Percentiles rank a stretch among this genome's conserved stretches.
Evolutionary conservation across 2,113 vertebrate species (phyloP).

Genomic region (Laterallus jamaicensis): DNA sequence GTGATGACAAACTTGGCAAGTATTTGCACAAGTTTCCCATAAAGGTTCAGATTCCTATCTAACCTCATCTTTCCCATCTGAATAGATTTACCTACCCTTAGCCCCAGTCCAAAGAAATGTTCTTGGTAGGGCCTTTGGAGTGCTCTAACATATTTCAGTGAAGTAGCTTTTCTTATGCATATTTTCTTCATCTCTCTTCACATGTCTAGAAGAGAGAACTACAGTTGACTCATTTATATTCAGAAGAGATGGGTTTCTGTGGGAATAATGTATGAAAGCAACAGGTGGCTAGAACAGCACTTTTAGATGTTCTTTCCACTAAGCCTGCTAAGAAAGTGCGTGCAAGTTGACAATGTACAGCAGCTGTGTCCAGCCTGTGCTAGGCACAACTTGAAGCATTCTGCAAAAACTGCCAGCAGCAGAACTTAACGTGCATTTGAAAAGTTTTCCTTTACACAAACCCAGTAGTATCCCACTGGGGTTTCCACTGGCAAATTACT

Average conservation of each 20-base stretch:
- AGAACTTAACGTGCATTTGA: not conserved
- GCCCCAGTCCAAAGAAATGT: not conserved
- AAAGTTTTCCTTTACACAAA: slow-evolving; percentile 26
- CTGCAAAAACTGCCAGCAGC: not conserved
- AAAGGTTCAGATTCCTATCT: not conserved
- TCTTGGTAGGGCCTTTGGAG: not conserved
- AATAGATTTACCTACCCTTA: not conserved
- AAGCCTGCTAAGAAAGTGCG: slow-evolving; percentile 8
- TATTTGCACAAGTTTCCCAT: not conserved
- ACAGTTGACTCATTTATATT: not conserved
- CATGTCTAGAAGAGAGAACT: not conserved
- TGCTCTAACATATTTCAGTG: not conserved
- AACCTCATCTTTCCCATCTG: not conserved
- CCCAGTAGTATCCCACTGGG: not conserved
- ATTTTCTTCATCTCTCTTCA: not conserved
- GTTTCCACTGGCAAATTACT: not conserved
- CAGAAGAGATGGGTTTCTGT: not conserved
- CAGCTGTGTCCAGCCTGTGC: slow-evolving; percentile 23
- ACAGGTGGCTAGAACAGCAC: not conserved
- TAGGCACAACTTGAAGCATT: not conserved
- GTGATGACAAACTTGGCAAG: not conserved
- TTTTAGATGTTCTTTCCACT: slow-evolving; percentile 29
- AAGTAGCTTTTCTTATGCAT: not conserved
- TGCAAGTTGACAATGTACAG: not conserved
- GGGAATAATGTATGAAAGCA: slow-evolving; percentile 11